Evolutionary conservation across 2,113 vertebrate genomes (phyloP).

Genomic region (Leptobrachium leishanense): DNA sequence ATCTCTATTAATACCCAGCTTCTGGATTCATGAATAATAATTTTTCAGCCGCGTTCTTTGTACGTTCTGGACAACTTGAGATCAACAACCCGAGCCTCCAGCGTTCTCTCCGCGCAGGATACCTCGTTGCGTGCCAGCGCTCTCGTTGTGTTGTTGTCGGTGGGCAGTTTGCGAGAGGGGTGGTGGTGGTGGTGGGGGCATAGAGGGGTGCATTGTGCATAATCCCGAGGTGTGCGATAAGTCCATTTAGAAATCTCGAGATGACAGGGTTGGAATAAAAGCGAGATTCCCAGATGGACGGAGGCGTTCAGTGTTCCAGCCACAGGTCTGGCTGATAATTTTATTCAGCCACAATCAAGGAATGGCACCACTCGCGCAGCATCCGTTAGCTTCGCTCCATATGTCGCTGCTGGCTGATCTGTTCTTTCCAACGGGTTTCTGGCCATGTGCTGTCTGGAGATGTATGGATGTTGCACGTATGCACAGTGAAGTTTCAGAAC

Average conservation of each 20-base stretch:
- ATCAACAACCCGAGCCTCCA: background rate
- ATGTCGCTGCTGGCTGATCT: constrained; percentile 48
- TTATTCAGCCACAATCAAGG: constrained; percentile 43
- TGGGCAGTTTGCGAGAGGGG: background rate
- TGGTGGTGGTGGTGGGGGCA: background rate
- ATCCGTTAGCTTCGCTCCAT: constrained; percentile 46
- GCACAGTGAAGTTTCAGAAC: constrained; percentile 29
- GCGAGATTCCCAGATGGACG: constrained; percentile 41
- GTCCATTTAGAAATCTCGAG: constrained; percentile 49
- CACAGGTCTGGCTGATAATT: constrained; percentile 42
- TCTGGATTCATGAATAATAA: constrained; percentile 35
- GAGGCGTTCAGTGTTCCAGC: constrained; percentile 46
- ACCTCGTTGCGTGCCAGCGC: background rate
- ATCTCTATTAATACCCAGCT: constrained; percentile 49
- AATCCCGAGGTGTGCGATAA: constrained; percentile 40
- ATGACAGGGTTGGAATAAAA: constrained; percentile 41
- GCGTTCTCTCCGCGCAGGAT: background rate
- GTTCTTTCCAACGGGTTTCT: constrained; percentile 36
- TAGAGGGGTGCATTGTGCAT: background rate
- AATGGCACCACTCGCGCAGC: constrained; percentile 40
- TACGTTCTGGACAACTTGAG: constrained; percentile 4
- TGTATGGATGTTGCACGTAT: constrained; percentile 21
- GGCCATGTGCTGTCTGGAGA: constrained; percentile 42
- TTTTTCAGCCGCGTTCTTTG: background rate
- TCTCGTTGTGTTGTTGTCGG: background rate